phyloP scores from a whole-genome alignment of 2,888 invertebrate species.

The Horisme vitalbata region DNA sequence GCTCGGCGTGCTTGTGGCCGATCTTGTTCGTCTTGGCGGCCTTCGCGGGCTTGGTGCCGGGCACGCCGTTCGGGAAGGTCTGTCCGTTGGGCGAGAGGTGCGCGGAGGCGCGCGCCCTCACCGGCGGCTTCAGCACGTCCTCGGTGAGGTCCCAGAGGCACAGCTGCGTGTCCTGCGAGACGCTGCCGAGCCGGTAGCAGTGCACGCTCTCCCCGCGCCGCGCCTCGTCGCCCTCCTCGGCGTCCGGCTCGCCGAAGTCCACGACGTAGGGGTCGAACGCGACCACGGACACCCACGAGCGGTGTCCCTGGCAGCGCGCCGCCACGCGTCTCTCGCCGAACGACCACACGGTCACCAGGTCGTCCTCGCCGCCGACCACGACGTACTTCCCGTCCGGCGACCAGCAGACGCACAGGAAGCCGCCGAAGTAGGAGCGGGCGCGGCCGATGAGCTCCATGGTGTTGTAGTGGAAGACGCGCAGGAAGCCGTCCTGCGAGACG shows the following conservation, averaged over 20 bases:
- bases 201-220: constrained; percentile 53
- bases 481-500: constrained; percentile 96
- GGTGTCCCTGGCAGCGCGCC: constrained; percentile 98
- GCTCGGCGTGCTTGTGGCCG: constrained; percentile 65
- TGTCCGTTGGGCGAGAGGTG: constrained; percentile 53
- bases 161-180: constrained; percentile 98
- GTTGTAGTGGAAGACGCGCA: constrained; percentile 98
- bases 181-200: constrained; percentile 94
- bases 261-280: constrained; percentile 95
- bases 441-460: constrained; percentile 97
- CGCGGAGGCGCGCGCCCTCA: constrained; percentile 68
- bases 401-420: constrained; percentile 98
- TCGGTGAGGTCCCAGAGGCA: constrained; percentile 99
- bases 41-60: constrained; percentile 53
- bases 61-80: constrained; percentile 49
- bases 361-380: constrained; percentile 99
- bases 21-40: constrained; percentile 61
- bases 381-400: constrained; percentile 98
- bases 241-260: constrained; percentile 85
- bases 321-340: constrained; percentile 95
- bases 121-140: constrained; percentile 93
- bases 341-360: constrained; percentile 98
- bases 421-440: constrained; percentile 98
- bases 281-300: constrained; percentile 99
- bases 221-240: constrained; percentile 80